phyloP scores from a whole-genome alignment of 2,888 invertebrate species.

The Agrotis exclamationis region DNA sequence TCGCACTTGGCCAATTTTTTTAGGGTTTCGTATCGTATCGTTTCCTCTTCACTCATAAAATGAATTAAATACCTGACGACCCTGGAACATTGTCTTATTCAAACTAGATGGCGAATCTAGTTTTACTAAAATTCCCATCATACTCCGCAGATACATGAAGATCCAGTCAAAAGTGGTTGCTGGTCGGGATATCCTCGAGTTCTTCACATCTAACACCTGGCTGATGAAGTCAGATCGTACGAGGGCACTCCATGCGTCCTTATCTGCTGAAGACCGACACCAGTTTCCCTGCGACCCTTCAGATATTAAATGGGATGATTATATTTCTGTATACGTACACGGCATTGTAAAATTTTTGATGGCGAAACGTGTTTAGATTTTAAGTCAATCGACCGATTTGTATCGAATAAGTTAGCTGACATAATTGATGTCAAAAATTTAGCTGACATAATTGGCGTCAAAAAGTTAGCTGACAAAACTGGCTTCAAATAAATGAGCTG shows the following conservation, averaged over 20 bases:
- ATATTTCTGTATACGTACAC: constrained; percentile 11
- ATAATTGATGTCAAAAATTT: no score
- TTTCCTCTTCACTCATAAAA: no score
- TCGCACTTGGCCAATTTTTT: no score
- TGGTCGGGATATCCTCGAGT: constrained; percentile 23
- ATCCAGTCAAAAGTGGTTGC: constrained; percentile 35
- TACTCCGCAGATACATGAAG: constrained; percentile 43
- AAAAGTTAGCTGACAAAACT: no score
- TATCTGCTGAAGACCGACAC: constrained; percentile 34
- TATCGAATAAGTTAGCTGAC: no score
- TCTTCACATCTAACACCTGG: constrained; percentile 48
- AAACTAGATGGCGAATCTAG: no score
- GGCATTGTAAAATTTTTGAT: constrained; percentile 34
- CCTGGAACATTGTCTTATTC: no score
- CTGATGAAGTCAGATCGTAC: constrained; percentile 41
- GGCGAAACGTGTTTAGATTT: neutral
- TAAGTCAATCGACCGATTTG: neutral
- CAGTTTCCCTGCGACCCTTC: constrained; percentile 46
- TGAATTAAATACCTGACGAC: no score
- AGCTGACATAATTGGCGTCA: no score
- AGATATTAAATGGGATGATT: constrained; percentile 45
- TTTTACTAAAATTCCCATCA: neutral
- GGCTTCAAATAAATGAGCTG: no score
- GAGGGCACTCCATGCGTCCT: constrained; percentile 22
- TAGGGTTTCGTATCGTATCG: no score